These are phyloP conservation scores for Lampris incognitus DNA, from an alignment of 2,113 vertebrate genomes.

Conservation along the genomic window DNA sequence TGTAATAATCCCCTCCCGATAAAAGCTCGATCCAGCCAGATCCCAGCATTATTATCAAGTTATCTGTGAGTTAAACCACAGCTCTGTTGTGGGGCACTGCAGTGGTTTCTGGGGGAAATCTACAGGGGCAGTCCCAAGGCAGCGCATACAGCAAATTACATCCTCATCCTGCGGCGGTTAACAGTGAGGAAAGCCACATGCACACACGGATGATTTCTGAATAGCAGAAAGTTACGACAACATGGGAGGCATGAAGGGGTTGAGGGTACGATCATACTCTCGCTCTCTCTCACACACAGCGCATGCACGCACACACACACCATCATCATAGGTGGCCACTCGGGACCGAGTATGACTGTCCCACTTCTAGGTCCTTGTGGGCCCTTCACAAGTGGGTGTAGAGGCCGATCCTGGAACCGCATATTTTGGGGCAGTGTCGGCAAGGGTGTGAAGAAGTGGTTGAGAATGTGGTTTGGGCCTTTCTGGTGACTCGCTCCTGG, in stretches of 20 bases:
- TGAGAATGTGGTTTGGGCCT: too few species aligned
- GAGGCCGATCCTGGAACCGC: too few species aligned
- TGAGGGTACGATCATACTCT: slow-evolving; percentile 4
- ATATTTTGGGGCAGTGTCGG: too few species aligned
- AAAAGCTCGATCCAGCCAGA: neutral
- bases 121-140: neutral
- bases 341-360: too few species aligned
- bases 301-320: slow-evolving; percentile 17
- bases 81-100: neutral
- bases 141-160: neutral
- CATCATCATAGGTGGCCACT: too few species aligned
- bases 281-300: slow-evolving; percentile 8
- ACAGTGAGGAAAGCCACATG: neutral
- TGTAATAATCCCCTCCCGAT: slow-evolving; percentile 29
- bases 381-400: too few species aligned
- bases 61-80: slow-evolving; percentile 33
- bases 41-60: slow-evolving; percentile 3
- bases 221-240: slow-evolving; percentile 3
- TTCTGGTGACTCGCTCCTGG: too few species aligned
- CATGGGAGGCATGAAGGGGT: neutral
- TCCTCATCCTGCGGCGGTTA: neutral
- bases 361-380: neutral
- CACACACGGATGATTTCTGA: neutral
- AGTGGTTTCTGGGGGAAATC: slow-evolving; percentile 1
- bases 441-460: too few species aligned